These are phyloP conservation scores for Anseranas semipalmata DNA, from an alignment of 2,113 vertebrate genomes.

Conservation along the genomic window DNA sequence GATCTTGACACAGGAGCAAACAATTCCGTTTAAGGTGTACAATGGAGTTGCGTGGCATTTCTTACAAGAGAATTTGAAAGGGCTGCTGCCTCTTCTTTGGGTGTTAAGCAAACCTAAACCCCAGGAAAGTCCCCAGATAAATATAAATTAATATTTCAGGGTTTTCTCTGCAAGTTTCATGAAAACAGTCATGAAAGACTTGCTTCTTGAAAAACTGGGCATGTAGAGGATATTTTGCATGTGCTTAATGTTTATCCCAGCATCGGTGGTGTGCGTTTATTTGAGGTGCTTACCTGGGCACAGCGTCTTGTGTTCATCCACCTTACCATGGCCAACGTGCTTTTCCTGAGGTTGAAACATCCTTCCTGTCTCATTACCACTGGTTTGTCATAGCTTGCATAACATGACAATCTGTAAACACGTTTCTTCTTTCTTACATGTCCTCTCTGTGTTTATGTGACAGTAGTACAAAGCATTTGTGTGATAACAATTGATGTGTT, in stretches of 20 bases:
- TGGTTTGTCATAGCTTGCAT: too few species aligned
- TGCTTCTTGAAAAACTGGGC: not conserved
- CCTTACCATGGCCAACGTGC: rapidly evolving
- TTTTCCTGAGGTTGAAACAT: not conserved
- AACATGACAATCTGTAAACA: rapidly evolving
- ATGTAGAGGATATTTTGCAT: not conserved
- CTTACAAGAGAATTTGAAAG: not conserved
- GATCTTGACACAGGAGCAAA: not conserved
- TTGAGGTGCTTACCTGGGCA: not conserved
- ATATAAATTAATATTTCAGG: not conserved
- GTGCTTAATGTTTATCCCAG: not conserved
- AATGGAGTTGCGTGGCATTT: not conserved
- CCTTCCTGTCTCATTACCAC: rapidly evolving
- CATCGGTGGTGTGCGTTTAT: not conserved
- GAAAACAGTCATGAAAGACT: not conserved
- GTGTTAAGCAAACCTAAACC: not conserved
- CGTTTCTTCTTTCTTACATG: not conserved
- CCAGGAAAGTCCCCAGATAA: not conserved
- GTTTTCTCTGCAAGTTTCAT: not conserved
- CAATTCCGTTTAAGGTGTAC: not conserved
- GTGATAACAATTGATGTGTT: rapidly evolving
- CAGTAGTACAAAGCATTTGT: not conserved
- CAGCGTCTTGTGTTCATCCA: not conserved
- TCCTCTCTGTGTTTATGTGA: not conserved
- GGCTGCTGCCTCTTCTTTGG: not conserved